phyloP scores from a whole-genome alignment of 2,113 vertebrate species.

The Crotalus tigris region DNA sequence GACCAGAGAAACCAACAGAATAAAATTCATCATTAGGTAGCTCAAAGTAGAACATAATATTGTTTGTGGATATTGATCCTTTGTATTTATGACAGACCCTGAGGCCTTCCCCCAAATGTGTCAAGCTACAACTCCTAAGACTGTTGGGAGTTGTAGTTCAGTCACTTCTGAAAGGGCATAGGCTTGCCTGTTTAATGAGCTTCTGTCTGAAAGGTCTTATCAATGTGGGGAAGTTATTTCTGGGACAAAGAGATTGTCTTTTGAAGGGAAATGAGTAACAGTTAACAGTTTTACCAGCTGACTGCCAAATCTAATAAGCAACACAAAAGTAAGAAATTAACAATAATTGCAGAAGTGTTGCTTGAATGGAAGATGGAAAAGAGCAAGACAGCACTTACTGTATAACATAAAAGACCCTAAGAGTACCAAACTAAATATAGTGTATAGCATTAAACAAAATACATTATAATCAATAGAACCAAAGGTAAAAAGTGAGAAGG shows the following conservation, averaged over 20 bases:
- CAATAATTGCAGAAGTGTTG: not conserved
- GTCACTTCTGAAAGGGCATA: not conserved
- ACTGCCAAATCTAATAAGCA: not conserved
- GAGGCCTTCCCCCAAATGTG: not conserved
- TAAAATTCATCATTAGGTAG: not conserved
- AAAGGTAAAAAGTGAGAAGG: not conserved
- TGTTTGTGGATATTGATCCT: not conserved
- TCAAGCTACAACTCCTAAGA: not conserved
- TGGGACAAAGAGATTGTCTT: not conserved
- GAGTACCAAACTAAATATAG: not conserved
- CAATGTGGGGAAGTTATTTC: not conserved
- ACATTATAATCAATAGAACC: not conserved
- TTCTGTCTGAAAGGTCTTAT: not conserved
- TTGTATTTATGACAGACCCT: not conserved
- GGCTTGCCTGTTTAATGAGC: not conserved
- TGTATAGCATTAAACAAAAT: not conserved
- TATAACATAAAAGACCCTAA: not conserved
- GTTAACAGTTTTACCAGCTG: not conserved
- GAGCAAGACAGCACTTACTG: not conserved
- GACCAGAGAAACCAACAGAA: not conserved
- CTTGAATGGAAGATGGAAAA: not conserved
- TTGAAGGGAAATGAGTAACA: not conserved
- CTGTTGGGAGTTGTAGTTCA: not conserved
- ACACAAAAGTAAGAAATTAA: not conserved
- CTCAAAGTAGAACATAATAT: not conserved